Percentiles rank a stretch among this genome's conserved stretches.
phyloP scores from a whole-genome alignment of 64 coral and sea anemone genomes.

The Platygyra sinensis region DNA sequence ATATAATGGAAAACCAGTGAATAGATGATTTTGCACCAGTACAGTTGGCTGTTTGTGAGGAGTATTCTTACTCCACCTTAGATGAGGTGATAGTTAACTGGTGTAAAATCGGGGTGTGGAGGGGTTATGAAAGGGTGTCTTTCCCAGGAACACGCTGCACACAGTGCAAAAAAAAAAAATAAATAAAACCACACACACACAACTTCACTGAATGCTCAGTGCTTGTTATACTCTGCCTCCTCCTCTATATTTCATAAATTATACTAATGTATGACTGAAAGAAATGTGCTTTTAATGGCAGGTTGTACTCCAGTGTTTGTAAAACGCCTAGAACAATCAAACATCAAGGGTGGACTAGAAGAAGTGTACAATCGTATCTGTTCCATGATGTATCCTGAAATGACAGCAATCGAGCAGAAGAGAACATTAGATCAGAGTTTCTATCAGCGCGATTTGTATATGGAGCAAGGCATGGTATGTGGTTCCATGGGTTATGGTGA shows the following conservation, averaged over 20 bases:
- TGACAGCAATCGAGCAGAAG: constrained; percentile 67
- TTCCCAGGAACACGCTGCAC: too few relatives aligned
- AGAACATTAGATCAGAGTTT: neutral
- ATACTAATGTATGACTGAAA: neutral
- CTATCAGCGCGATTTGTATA: constrained; percentile 77
- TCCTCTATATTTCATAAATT: neutral
- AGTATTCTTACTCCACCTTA: too few relatives aligned
- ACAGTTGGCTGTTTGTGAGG: too few relatives aligned
- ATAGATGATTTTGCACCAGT: too few relatives aligned
- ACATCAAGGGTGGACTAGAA: constrained; percentile 60
- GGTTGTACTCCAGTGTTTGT: constrained; percentile 68
- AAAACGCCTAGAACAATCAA: constrained; percentile 39
- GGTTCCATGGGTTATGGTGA: constrained; percentile 79
- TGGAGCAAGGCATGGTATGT: constrained; percentile 97
- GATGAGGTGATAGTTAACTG: too few relatives aligned
- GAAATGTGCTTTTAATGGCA: neutral
- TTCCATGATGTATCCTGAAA: constrained; percentile 78
- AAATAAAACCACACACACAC: too few relatives aligned
- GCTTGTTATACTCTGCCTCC: too few relatives aligned
- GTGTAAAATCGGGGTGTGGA: too few relatives aligned
- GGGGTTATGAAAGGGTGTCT: too few relatives aligned
- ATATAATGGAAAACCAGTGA: too few relatives aligned
- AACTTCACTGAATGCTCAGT: too few relatives aligned
- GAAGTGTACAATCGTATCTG: constrained; percentile 83
- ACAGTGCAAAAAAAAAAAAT: too few relatives aligned